These are phyloP conservation scores for Hololepta plana DNA, from an alignment of 2,888 invertebrate genomes.

Conservation along the genomic window DNA sequence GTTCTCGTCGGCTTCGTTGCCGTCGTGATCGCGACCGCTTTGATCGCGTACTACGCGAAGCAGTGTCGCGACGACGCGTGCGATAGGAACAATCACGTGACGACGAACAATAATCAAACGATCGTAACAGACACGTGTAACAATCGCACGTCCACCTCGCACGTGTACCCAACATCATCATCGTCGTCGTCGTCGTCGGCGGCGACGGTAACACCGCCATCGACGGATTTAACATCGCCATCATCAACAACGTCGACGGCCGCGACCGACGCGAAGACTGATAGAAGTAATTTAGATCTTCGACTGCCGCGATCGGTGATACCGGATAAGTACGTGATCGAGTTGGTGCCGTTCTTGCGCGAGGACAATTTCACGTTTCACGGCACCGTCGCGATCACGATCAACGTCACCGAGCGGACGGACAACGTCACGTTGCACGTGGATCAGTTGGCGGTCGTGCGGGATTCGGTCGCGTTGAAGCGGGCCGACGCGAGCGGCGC, in stretches of 20 bases:
- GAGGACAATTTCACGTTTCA: slow-evolving; percentile 64
- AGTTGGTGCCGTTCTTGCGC: slow-evolving; percentile 51
- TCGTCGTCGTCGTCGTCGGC: no score
- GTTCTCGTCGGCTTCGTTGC: slow-evolving; percentile 43
- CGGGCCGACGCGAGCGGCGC: slow-evolving; percentile 4
- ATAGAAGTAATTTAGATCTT: slow-evolving; percentile 33
- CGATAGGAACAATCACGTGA: slow-evolving; percentile 1
- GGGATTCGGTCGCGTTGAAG: slow-evolving; percentile 7
- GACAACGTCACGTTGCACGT: slow-evolving; percentile 58
- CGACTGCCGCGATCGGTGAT: slow-evolving; percentile 48
- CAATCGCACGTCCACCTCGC: not conserved
- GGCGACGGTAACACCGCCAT: no score
- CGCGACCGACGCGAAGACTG: slow-evolving; percentile 7
- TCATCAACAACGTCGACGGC: slow-evolving; percentile 7
- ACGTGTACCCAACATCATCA: not conserved
- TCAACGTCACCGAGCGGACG: slow-evolving; percentile 42
- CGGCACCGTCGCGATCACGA: slow-evolving; percentile 45
- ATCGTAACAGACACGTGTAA: not conserved
- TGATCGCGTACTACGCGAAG: slow-evolving; percentile 60
- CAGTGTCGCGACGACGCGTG: slow-evolving; percentile 29
- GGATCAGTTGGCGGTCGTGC: slow-evolving; percentile 43
- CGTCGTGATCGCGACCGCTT: slow-evolving; percentile 49
- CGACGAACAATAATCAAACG: not conserved
- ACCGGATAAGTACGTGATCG: slow-evolving; percentile 51
- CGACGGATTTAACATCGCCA: no score